Conservation (phyloP, 1,140 invertebrate genomes). For the Zaprionus ghesquierei region DNA sequence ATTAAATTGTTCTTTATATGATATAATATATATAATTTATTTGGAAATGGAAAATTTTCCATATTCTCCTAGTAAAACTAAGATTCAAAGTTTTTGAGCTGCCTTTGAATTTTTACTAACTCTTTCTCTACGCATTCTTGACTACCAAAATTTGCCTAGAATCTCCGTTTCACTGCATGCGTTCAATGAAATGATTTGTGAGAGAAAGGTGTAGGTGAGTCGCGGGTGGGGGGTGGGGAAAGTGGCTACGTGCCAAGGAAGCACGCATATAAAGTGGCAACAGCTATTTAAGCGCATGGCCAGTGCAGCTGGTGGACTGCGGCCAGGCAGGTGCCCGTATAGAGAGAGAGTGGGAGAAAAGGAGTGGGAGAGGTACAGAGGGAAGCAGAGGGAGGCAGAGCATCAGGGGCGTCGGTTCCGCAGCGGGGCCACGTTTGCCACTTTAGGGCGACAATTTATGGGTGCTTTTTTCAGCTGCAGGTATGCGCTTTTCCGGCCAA, state of each 20-base stretch:
- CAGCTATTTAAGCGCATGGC: conserved; percentile 61
- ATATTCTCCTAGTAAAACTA: no score
- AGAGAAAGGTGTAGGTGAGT: background rate
- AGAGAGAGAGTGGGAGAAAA: background rate
- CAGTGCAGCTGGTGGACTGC: conserved; percentile 58
- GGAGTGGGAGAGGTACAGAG: background rate
- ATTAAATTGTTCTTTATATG: no score
- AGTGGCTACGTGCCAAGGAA: conserved; percentile 61
- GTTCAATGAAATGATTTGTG: conserved; percentile 64
- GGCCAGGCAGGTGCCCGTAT: conserved; percentile 18
- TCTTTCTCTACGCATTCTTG: background rate
- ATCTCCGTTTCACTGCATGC: background rate
- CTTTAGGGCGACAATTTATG: conserved; percentile 77
- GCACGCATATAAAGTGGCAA: conserved; percentile 65
- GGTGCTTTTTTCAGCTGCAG: conserved; percentile 77
- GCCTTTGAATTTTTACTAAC: background rate
- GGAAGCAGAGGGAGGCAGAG: background rate
- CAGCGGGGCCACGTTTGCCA: conserved; percentile 42
- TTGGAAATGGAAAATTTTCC: no score
- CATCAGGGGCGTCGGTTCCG: background rate
- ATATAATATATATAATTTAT: no score
- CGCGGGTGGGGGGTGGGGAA: background rate
- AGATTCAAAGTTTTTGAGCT: no score
- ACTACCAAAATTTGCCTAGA: conserved; percentile 15
- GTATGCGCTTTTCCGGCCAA: conserved; percentile 79